phyloP scores from a whole-genome alignment of 1,140 invertebrate genomes.

The Teleopsis dalmanni region DNA sequence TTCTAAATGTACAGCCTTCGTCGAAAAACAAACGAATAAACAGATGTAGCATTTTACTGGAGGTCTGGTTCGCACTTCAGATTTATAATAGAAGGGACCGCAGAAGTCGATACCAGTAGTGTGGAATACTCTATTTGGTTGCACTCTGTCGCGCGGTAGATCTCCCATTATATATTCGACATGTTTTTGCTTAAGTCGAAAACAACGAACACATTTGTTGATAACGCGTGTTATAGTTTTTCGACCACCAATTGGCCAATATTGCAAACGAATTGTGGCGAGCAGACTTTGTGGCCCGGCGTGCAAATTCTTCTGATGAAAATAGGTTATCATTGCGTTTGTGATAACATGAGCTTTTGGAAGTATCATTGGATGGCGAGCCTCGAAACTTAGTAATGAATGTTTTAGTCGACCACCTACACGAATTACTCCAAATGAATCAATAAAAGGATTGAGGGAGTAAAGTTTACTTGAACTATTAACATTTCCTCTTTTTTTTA shows the following conservation, averaged over 20 bases:
- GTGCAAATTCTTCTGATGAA: slow-evolving; percentile 12
- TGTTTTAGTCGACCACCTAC: slow-evolving; percentile 25
- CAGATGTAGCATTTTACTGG: slow-evolving; percentile 16
- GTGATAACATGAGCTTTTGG: slow-evolving; percentile 8
- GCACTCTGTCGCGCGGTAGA: neutral
- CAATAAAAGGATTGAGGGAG: slow-evolving; percentile 16
- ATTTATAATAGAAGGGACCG: slow-evolving; percentile 7
- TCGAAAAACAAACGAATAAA: slow-evolving; percentile 5
- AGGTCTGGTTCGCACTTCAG: neutral
- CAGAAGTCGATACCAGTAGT: neutral
- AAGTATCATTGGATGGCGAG: slow-evolving; percentile 11
- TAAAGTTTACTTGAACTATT: slow-evolving; percentile 6
- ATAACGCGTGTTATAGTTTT: slow-evolving; percentile 5
- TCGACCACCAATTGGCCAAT: slow-evolving; percentile 9
- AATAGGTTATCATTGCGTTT: neutral
- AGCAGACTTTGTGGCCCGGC: slow-evolving; percentile 6
- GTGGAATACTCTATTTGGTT: neutral
- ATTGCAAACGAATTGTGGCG: neutral
- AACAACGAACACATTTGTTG: slow-evolving; percentile 7
- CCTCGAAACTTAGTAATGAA: slow-evolving; percentile 12
- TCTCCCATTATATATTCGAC: neutral
- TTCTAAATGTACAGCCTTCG: slow-evolving; percentile 9
- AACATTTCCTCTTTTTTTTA: neutral
- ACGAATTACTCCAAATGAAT: slow-evolving; percentile 18
- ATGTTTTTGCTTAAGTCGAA: slow-evolving; percentile 3